These are phyloP conservation scores for Bombus fervidus DNA, from an alignment of 1,140 invertebrate species.

Conservation along the genomic window DNA sequence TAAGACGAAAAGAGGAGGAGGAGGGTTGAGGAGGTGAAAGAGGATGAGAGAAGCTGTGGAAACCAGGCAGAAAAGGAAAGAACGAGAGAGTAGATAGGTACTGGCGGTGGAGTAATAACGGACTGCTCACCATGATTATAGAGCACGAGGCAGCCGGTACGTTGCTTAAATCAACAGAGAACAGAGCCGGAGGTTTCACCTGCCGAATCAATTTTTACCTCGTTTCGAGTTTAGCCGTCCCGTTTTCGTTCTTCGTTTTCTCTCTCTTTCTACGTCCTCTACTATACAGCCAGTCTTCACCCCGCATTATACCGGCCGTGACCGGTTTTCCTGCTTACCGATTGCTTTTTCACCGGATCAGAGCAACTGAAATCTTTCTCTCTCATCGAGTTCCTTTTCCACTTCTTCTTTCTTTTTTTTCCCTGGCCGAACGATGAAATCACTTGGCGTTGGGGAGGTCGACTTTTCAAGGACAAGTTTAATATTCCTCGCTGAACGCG, in stretches of 20 bases:
- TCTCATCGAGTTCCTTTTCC: background rate
- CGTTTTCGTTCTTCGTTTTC: background rate
- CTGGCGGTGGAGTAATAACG: constrained; percentile 72
- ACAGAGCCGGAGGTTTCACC: constrained; percentile 72
- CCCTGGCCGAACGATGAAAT: background rate
- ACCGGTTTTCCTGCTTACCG: constrained; percentile 58
- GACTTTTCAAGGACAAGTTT: constrained; percentile 40
- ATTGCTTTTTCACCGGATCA: constrained; percentile 47
- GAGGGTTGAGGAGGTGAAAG: constrained; percentile 25
- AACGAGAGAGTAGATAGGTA: constrained; percentile 59
- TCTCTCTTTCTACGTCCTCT: background rate
- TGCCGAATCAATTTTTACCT: constrained; percentile 73
- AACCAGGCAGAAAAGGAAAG: constrained; percentile 9
- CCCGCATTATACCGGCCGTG: constrained; percentile 46
- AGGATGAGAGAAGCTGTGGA: constrained; percentile 6
- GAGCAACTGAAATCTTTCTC: constrained; percentile 33
- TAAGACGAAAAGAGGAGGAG: constrained; percentile 47
- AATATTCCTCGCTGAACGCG: constrained; percentile 12
- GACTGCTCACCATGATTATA: constrained; percentile 72
- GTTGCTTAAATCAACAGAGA: constrained; percentile 74
- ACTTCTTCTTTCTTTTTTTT: background rate
- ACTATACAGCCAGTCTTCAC: background rate
- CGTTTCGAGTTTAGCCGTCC: constrained; percentile 54
- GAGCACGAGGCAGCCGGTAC: constrained; percentile 71
- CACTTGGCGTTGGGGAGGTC: background rate